Evolutionary conservation across 2,888 invertebrate genomes (phyloP), one percentile per base, ranked within the genome.

Genomic region (Cheilosia vernalis): DNA sequence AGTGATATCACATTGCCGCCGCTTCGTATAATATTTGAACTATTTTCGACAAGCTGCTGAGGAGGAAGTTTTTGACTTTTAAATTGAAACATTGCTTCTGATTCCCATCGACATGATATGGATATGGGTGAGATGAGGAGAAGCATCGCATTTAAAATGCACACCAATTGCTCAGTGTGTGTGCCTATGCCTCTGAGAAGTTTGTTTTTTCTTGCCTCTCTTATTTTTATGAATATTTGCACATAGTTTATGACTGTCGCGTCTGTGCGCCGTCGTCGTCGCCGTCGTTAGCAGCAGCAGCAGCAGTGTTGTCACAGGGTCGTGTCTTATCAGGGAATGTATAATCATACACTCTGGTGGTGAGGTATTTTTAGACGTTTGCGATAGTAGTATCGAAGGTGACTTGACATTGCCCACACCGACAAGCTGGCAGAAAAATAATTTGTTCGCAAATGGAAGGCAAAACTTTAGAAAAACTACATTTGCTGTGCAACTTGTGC

Each of bases 331-430:
- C 85, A 77, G 70, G 19, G 61, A 77, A 77, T 67, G 49, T 77
- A 85, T 85, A 85, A 85, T 85, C 85, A 72, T 70, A 72, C 67
- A 63, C 58, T 19, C 53, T 64, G 51, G 33, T 27, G 58, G 47
- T 42, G 70, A 72, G 72, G 80, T 80, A 80, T 80, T 85, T 85
- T 85, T 85, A 80, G 80, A 83, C 61, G 49, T 63, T 76, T 76
- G 85, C 80, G 85, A 85, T 81, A 85, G 76, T 63, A 61, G 80
- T 85, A 81, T 85, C 85, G 80, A 80, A 85, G 85, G 85, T 85
- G 85, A 72, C 85, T 85, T 85, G 85, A 85, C 85, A 85, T 85
- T 81, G 80, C 76, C 78, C 83, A 64, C 78, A 72, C 33, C 40
- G 42, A 55, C 51, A 67, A 40, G 17, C 56, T 30, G 13, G 19